Percentiles rank a stretch among this genome's conserved stretches.
phyloP scores from a whole-genome alignment of 2,888 invertebrate genomes.

The Caenorhabditis angaria region DNA sequence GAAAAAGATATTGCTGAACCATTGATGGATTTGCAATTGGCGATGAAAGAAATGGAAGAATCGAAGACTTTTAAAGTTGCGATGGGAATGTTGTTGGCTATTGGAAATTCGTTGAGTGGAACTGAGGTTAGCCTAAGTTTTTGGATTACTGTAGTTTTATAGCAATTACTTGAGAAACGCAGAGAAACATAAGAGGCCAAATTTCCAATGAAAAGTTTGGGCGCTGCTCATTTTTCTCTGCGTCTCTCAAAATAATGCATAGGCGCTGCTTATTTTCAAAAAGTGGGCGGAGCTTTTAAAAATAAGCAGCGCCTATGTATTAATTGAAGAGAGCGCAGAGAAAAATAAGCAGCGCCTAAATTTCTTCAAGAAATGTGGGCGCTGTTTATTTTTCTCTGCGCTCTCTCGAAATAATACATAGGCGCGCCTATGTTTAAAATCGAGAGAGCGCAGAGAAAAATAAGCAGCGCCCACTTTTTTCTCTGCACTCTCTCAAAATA shows the following conservation, averaged over 20 bases:
- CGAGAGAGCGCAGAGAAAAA: too few relatives aligned
- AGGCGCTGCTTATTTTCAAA: background rate
- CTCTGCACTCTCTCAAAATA: background rate
- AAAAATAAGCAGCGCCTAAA: background rate
- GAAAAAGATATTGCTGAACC: slow-evolving; percentile 98
- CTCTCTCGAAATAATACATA: slow-evolving; percentile 2
- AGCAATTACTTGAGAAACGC: too few relatives aligned
- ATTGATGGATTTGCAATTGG: slow-evolving; percentile 96
- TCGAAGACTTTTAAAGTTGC: slow-evolving; percentile 95
- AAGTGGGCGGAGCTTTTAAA: too few relatives aligned
- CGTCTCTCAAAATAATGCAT: too few relatives aligned
- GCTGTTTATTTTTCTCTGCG: too few relatives aligned
- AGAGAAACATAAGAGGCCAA: background rate
- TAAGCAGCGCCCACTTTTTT: background rate
- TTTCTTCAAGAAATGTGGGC: too few relatives aligned
- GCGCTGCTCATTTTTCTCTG: background rate
- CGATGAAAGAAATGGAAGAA: slow-evolving; percentile 87
- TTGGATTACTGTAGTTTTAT: too few relatives aligned
- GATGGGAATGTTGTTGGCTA: slow-evolving; percentile 88
- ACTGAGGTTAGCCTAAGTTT: slow-evolving; percentile 77
- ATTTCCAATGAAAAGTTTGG: background rate
- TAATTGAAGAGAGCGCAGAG: background rate
- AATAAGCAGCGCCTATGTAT: background rate
- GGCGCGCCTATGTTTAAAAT: too few relatives aligned
- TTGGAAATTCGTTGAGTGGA: slow-evolving; percentile 96